A percentile compares a stretch with the other conserved stretches of the same genome.
These are phyloP conservation scores for Byasa hedistus DNA, from an alignment of 2,888 invertebrate genomes.

Conservation along the genomic window DNA sequence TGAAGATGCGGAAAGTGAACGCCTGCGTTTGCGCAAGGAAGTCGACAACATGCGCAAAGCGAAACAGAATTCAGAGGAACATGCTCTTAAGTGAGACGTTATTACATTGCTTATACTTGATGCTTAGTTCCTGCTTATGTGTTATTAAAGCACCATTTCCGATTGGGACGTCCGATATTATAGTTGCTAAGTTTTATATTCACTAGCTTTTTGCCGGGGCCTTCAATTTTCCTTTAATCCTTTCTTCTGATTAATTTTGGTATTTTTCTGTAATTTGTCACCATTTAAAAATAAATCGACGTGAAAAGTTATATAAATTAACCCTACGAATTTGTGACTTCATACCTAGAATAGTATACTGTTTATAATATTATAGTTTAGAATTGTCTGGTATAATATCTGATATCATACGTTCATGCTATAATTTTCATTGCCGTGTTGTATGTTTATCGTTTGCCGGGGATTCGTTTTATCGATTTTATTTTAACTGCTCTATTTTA, in stretches of 20 bases:
- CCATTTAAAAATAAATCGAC: no score
- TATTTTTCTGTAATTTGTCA: no score
- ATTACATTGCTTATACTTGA: constrained; percentile 8
- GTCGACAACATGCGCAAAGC: constrained; percentile 79
- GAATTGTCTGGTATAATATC: no score
- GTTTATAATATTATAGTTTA: no score
- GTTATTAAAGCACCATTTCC: neutral
- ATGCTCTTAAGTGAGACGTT: constrained; percentile 76
- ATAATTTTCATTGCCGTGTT: no score
- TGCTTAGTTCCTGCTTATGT: neutral
- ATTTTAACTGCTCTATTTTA: no score
- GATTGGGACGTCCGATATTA: neutral
- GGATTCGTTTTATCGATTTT: no score
- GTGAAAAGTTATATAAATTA: no score
- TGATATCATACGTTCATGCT: no score
- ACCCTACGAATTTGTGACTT: no score
- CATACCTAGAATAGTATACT: no score
- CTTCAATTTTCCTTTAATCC: neutral
- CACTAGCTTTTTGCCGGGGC: neutral
- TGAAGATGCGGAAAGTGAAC: constrained; percentile 74
- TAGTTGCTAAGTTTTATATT: neutral
- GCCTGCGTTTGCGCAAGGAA: constrained; percentile 77
- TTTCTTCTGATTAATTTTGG: neutral
- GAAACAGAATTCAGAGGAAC: constrained; percentile 79
- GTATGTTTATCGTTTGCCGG: no score